phyloP scores from a whole-genome alignment of 2,113 vertebrate genomes.

The Misgurnus anguillicaudatus region DNA sequence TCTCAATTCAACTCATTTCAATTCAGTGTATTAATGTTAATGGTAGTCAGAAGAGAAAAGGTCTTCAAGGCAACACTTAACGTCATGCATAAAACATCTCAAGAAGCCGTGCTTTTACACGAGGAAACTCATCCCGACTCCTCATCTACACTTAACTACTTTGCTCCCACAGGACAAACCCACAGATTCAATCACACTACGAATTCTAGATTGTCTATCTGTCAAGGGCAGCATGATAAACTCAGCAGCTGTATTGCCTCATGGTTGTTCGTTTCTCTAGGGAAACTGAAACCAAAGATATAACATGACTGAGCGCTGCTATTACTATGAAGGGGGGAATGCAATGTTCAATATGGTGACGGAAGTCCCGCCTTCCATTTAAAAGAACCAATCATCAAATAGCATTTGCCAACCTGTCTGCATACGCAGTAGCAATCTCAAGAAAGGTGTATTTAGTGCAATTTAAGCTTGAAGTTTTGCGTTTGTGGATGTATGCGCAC shows the following conservation, averaged over 20 bases:
- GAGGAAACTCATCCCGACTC: neutral
- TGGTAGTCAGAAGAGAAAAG: neutral
- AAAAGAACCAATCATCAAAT: too few species aligned
- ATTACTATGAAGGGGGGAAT: too few species aligned
- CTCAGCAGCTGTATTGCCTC: neutral
- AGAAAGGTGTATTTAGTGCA: too few species aligned
- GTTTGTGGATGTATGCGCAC: too few species aligned
- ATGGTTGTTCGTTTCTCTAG: neutral
- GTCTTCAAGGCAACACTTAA: neutral
- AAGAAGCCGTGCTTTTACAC: neutral
- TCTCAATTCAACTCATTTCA: constrained; percentile 12
- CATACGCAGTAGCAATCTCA: too few species aligned
- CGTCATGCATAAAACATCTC: neutral
- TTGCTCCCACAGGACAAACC: neutral
- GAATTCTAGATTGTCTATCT: neutral
- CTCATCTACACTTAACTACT: constrained; percentile 4
- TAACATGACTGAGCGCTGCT: too few species aligned
- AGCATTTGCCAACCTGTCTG: too few species aligned
- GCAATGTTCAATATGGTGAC: too few species aligned
- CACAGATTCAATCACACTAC: constrained; percentile 12
- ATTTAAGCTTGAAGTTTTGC: too few species aligned
- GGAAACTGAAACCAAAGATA: neutral
- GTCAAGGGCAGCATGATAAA: constrained; percentile 3
- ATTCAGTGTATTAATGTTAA: too few species aligned
- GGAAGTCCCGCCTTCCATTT: too few species aligned